Evolutionary conservation across 1,140 invertebrate genomes (phyloP).

Genomic region (Zaprionus capensis): DNA sequence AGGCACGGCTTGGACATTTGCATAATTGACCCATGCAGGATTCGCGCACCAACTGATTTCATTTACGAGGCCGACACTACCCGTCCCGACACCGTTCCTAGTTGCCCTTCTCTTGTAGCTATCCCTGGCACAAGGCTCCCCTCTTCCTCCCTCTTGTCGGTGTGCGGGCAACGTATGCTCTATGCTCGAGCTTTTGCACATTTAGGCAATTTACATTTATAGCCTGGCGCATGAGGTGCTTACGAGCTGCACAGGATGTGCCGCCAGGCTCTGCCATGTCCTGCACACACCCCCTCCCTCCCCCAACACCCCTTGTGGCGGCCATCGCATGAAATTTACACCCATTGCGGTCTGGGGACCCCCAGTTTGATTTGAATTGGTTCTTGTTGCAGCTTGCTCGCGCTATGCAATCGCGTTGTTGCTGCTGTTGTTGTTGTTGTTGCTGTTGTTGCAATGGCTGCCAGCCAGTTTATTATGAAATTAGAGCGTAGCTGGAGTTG

Average conservation of each 20-base stretch:
- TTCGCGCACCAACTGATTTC: slow-evolving; percentile 83
- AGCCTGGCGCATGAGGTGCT: slow-evolving; percentile 81
- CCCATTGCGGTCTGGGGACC: slow-evolving; percentile 74
- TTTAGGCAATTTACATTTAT: slow-evolving; percentile 83
- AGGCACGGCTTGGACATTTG: slow-evolving; percentile 64
- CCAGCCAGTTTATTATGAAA: slow-evolving; percentile 79
- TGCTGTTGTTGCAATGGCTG: slow-evolving; percentile 53
- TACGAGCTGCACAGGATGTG: slow-evolving; percentile 80
- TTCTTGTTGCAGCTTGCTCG: slow-evolving; percentile 35
- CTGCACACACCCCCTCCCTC: background rate
- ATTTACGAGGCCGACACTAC: slow-evolving; percentile 63
- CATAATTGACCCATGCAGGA: slow-evolving; percentile 83
- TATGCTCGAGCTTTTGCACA: slow-evolving; percentile 80
- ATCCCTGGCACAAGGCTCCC: background rate
- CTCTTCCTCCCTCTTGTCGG: slow-evolving; percentile 3
- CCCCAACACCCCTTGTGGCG: background rate
- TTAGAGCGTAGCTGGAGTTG: slow-evolving; percentile 61
- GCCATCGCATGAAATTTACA: slow-evolving; percentile 70
- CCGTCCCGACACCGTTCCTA: slow-evolving; percentile 14
- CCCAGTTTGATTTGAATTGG: slow-evolving; percentile 58
- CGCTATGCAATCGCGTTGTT: slow-evolving; percentile 26
- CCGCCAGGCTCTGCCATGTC: slow-evolving; percentile 56
- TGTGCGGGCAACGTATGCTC: slow-evolving; percentile 78
- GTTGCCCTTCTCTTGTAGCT: background rate
- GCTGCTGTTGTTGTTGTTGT: slow-evolving; percentile 23